Evolutionary conservation across 64 coral and sea anemone species (phyloP).

Genomic region (Pocillopora verrucosa): DNA sequence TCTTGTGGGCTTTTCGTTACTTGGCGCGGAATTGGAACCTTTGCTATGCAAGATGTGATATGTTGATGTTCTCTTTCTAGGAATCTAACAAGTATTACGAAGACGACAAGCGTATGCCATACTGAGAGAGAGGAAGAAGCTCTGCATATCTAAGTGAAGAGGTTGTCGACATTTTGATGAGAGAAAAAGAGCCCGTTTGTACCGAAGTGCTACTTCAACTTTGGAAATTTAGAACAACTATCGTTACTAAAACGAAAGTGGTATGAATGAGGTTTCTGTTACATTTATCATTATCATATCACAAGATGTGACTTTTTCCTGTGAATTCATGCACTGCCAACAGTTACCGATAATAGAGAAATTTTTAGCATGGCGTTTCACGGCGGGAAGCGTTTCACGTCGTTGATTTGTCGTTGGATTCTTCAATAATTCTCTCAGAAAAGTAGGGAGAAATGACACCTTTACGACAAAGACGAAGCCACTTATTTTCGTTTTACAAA

Average conservation of each 20-base stretch:
- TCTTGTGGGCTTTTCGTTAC: neutral
- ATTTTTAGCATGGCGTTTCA: too few relatives aligned
- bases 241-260: conserved; percentile 6
- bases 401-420: too few relatives aligned
- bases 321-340: neutral
- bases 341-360: neutral
- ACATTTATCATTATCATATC: conserved; percentile 9
- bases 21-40: neutral
- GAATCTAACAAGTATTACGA: conserved; percentile 38
- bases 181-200: conserved; percentile 12
- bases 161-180: conserved; percentile 22
- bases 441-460: too few relatives aligned
- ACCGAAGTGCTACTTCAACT: conserved; percentile 38
- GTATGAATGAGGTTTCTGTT: conserved; percentile 18
- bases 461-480: too few relatives aligned
- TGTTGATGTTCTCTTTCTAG: conserved; percentile 26
- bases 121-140: conserved; percentile 16
- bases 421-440: too few relatives aligned
- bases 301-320: conserved; percentile 8
- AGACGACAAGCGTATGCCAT: conserved; percentile 31
- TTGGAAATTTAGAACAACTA: too few relatives aligned
- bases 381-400: too few relatives aligned
- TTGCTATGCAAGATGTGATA: conserved; percentile 16
- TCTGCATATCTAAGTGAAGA: conserved; percentile 29
- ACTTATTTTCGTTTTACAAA: too few relatives aligned